phyloP scores from a whole-genome alignment of 2,888 invertebrate species.

The Monochamus alternatus region DNA sequence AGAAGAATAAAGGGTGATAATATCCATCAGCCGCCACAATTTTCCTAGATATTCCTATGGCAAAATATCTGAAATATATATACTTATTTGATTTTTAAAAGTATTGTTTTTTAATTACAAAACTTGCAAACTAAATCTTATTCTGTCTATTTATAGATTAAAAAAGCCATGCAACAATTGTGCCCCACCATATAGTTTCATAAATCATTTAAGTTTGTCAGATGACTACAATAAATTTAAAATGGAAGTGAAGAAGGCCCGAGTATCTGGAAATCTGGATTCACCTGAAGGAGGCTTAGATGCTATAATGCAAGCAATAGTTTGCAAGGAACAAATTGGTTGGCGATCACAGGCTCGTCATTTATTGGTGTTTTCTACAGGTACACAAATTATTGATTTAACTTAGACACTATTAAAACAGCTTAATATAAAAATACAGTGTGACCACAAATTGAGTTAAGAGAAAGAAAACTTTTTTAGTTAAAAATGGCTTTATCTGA shows the following conservation, averaged over 20 bases:
- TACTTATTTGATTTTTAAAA: not conserved
- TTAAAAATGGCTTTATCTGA: no score
- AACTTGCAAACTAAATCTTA: no score
- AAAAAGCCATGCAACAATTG: constrained; percentile 63
- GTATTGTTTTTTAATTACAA: constrained; percentile 7
- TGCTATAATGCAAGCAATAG: constrained; percentile 89
- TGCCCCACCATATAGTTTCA: constrained; percentile 82
- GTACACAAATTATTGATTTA: constrained; percentile 22
- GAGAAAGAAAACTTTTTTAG: no score
- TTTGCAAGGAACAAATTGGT: constrained; percentile 79
- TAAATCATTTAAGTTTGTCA: constrained; percentile 80
- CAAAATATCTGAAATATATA: not conserved
- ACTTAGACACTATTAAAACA: no score
- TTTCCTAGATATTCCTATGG: no score
- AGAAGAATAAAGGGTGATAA: no score
- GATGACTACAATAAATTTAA: constrained; percentile 72
- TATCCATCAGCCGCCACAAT: no score
- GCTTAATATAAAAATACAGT: no score
- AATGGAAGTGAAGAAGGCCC: constrained; percentile 66
- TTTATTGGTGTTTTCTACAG: constrained; percentile 85
- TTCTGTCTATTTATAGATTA: constrained; percentile 47
- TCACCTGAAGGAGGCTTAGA: constrained; percentile 87
- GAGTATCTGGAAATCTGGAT: constrained; percentile 73
- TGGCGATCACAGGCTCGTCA: constrained; percentile 84
- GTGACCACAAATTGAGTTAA: no score